Base-by-base conservation (phyloP, 2,797 vertebrate species). In the Valencia hispanica region DNA sequence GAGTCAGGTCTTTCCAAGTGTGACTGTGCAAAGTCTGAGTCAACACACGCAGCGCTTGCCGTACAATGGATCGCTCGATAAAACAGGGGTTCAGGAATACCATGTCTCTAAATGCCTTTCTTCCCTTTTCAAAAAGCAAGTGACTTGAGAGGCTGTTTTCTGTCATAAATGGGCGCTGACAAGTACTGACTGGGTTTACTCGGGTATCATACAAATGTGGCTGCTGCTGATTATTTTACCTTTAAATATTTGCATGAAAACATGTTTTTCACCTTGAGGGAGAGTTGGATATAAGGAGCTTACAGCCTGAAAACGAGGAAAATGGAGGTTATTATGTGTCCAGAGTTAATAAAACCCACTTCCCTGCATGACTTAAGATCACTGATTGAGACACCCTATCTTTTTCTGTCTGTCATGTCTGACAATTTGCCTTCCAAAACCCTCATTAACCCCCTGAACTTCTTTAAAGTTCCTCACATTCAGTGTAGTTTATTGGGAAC, bases 11-110 rank as follows among this genome's bases (percentile, higher is more conserved):
- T 82, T 91, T 88, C 88, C 84, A 86, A 90, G 80, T 73, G 72
- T 93, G 92, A 93, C 90, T 85, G 75, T 79, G 90, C 92, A 89
- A 81, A 77, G 61, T 36, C 82, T 90, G 90, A 94, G 77, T 92
- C 91, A 92, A 72, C 39, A 59, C 68, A 51, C 51, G 70, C 36
- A 9, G 50, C 34, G 68, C 25, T n/a, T 0, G 22, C 8, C 5
- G 18, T 53, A 74, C 81, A 86, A 81, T 66, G 53, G 70, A 59
- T 45, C 39, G 72, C 14, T 0, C 45, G 50, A 51, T 78, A 81
- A 70, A 17, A 73, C 68, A 75, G 80, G 73, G 72, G 76, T 51
- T 85, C 83, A 89, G 87, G 79, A 85, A 66, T 39, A 65, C 82
- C 83, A 1, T 88, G 90, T 89, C 88, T 86, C 79, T 78, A 90